A percentile compares a stretch with the other conserved stretches of the same genome.
These are phyloP conservation scores for Drosophila setosimentum DNA, from an alignment of 2,888 invertebrate genomes.

Conservation along the genomic window DNA sequence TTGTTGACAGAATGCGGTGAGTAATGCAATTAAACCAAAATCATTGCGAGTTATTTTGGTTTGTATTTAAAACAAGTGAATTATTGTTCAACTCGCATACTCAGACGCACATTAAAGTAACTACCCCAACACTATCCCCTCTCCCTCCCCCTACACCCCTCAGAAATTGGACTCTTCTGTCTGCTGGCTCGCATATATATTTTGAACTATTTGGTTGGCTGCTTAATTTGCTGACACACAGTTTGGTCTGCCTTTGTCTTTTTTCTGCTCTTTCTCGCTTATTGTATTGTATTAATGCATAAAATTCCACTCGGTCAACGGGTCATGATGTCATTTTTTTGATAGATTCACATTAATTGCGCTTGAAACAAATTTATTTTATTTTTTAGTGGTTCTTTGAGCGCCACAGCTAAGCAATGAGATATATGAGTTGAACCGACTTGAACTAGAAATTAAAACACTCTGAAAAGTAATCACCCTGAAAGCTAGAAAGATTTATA, in stretches of 20 bases:
- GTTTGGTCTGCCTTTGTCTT: background rate
- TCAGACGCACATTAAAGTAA: slow-evolving; percentile 20
- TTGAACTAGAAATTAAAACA: slow-evolving; percentile 3
- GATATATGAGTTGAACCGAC: slow-evolving; percentile 8
- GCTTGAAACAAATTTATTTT: slow-evolving; percentile 26
- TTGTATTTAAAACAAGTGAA: slow-evolving; percentile 68
- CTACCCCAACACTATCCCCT: background rate
- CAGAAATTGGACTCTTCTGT: background rate
- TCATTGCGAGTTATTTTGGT: slow-evolving; percentile 72
- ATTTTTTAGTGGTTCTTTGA: slow-evolving; percentile 8
- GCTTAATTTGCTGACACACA: slow-evolving; percentile 51
- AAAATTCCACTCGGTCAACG: slow-evolving; percentile 68
- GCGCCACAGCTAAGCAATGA: slow-evolving; percentile 35
- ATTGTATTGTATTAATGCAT: slow-evolving; percentile 65
- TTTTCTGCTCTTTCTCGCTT: slow-evolving; percentile 9
- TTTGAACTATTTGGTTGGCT: slow-evolving; percentile 57
- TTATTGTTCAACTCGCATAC: slow-evolving; percentile 63
- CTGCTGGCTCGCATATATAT: slow-evolving; percentile 39
- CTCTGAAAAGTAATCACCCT: background rate
- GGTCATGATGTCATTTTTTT: slow-evolving; percentile 79
- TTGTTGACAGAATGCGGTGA: slow-evolving; percentile 75
- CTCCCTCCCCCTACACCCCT: background rate
- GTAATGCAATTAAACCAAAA: slow-evolving; percentile 80
- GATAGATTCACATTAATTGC: slow-evolving; percentile 71
- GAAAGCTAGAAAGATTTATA: background rate